Conservation (phyloP, 2,888 invertebrate species). For the Drosophila putrida region DNA sequence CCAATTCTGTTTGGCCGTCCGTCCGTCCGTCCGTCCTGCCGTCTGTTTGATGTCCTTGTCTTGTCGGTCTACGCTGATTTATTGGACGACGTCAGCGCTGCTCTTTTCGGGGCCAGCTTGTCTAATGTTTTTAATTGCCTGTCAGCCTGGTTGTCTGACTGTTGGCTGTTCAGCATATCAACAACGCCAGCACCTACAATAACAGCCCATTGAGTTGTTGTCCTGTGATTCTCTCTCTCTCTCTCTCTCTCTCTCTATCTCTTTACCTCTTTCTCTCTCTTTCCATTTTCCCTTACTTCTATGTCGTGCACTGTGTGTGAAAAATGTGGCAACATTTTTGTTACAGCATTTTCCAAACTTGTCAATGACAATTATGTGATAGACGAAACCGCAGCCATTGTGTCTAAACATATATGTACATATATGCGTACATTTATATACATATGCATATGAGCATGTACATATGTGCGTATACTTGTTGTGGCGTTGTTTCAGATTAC, state of each 20-base stretch:
- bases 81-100: slow-evolving; percentile 58
- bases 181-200: slow-evolving; percentile 4
- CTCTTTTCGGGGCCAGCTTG: slow-evolving; percentile 58
- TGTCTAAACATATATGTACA: not conserved
- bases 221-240: not conserved
- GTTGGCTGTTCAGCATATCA: slow-evolving; percentile 33
- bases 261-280: not conserved
- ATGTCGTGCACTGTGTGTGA: slow-evolving; percentile 34
- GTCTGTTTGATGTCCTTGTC: slow-evolving; percentile 57
- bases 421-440: not conserved
- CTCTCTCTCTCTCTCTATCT: not conserved
- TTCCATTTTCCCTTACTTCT: not conserved
- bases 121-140: slow-evolving; percentile 74
- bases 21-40: slow-evolving; percentile 16
- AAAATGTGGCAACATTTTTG: slow-evolving; percentile 49
- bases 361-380: slow-evolving; percentile 61
- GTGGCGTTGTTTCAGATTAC: slow-evolving; percentile 49
- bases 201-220: not conserved
- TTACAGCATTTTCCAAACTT: slow-evolving; percentile 50
- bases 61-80: slow-evolving; percentile 64
- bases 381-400: slow-evolving; percentile 39
- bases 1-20: slow-evolving; percentile 11
- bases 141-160: slow-evolving; percentile 51
- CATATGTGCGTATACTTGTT: slow-evolving; percentile 31
- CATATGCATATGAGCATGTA: slow-evolving; percentile 4